A percentile compares a stretch with the other conserved stretches of the same genome.
phyloP scores from a whole-genome alignment of 2,888 invertebrate species.

The Drosophila austrosaltans region DNA sequence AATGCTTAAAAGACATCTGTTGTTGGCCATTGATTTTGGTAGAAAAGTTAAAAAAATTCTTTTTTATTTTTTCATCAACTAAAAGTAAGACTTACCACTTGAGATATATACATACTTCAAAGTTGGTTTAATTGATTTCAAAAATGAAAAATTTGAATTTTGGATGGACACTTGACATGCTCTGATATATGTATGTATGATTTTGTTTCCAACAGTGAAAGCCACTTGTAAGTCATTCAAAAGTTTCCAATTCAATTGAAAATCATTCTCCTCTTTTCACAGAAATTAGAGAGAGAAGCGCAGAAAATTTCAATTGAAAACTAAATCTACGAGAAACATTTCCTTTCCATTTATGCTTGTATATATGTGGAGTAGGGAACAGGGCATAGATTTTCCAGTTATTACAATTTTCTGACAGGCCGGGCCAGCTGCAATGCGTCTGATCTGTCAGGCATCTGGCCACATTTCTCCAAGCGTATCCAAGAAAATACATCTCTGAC shows the following conservation, averaged over 20 bases:
- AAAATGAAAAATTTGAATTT: constrained; percentile 30
- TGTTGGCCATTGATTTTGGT: constrained; percentile 39
- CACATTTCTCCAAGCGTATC: background rate
- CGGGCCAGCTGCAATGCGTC: constrained; percentile 35
- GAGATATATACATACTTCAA: constrained; percentile 22
- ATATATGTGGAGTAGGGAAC: background rate
- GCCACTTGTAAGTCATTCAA: constrained; percentile 5
- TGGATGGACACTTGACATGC: constrained; percentile 41
- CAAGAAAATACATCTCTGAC: constrained; percentile 14
- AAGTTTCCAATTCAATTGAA: too few species aligned
- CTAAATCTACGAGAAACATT: background rate
- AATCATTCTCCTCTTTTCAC: too few species aligned
- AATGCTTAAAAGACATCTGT: constrained; percentile 46
- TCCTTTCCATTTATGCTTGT: background rate
- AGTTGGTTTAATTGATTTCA: constrained; percentile 36
- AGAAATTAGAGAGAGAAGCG: too few species aligned
- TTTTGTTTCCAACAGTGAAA: background rate
- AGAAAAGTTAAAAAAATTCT: background rate
- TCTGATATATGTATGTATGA: background rate
- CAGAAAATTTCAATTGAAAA: constrained; percentile 22
- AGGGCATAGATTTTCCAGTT: background rate
- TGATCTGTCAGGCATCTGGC: constrained; percentile 1
- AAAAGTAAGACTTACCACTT: background rate
- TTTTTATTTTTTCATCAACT: constrained; percentile 5
- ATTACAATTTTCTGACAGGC: background rate